A percentile compares a stretch with the other conserved stretches of the same genome.
Conservation (phyloP, 1,140 invertebrate genomes). For the Rhopalosiphum maidis region DNA sequence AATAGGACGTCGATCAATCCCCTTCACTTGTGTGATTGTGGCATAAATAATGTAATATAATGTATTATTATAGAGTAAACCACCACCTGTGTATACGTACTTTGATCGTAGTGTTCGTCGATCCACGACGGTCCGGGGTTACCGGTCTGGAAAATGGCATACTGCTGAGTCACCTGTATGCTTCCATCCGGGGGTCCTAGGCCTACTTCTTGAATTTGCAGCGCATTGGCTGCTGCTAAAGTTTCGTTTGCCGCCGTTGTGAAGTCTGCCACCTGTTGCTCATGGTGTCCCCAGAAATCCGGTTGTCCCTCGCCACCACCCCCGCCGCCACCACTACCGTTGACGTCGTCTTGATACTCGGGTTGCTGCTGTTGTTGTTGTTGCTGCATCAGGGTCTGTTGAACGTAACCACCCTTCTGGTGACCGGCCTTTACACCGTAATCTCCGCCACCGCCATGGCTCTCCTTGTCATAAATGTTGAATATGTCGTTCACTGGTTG, state of each 20-base stretch:
- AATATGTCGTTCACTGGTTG: conserved; percentile 30
- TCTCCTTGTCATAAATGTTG: conserved; percentile 22
- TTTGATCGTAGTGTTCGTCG: conserved; percentile 60
- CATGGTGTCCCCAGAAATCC: conserved; percentile 38
- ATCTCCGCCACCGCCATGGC: neutral
- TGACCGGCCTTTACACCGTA: neutral
- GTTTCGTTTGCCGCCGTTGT: conserved; percentile 14
- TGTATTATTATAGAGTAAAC: neutral
- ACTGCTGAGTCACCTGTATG: conserved; percentile 44
- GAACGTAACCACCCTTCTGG: neutral
- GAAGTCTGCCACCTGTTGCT: conserved; percentile 21
- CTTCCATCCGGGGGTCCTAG: neutral
- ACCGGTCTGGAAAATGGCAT: conserved; percentile 55
- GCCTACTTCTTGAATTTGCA: conserved; percentile 22
- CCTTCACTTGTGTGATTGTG: neutral
- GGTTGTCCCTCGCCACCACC: neutral
- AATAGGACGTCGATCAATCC: neutral
- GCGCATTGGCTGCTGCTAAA: conserved; percentile 28
- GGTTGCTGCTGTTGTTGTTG: conserved; percentile 43
- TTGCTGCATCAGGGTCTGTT: conserved; percentile 28
- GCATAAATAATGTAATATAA: neutral
- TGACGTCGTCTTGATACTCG: conserved; percentile 25
- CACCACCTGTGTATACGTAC: conserved; percentile 58
- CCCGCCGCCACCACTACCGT: neutral
- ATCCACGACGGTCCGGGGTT: conserved; percentile 55